Conservation (phyloP, 2,888 invertebrate species). For the Ariolimax columbianus region DNA sequence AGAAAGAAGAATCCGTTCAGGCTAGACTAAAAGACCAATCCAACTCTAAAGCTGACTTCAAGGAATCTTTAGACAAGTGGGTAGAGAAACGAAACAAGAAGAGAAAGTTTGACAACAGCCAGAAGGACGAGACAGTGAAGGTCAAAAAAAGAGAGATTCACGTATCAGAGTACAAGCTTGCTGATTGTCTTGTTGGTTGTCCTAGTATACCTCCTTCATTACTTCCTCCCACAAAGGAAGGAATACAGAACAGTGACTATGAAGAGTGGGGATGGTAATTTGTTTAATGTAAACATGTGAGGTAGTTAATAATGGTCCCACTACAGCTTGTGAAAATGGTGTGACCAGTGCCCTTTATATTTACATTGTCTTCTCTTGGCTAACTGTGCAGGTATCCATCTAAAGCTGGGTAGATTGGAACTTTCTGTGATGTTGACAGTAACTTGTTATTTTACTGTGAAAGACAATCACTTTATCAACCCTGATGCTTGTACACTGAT, state of each 20-base stretch:
- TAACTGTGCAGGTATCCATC: too few species aligned
- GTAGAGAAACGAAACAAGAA: constrained; percentile 57
- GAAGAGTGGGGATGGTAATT: constrained; percentile 59
- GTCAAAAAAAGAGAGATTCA: not conserved
- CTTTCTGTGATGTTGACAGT: too few species aligned
- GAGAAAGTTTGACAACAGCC: constrained; percentile 36
- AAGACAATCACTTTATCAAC: too few species aligned
- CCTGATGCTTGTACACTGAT: too few species aligned
- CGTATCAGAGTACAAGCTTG: constrained; percentile 57
- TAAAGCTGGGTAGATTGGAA: too few species aligned
- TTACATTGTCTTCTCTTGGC: too few species aligned
- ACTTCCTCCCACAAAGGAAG: constrained; percentile 59
- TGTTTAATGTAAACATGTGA: not conserved
- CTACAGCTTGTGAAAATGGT: too few species aligned
- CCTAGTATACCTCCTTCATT: constrained; percentile 60
- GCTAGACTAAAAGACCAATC: constrained; percentile 44
- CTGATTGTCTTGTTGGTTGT: constrained; percentile 52
- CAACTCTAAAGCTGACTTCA: not conserved
- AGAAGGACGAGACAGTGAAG: not conserved
- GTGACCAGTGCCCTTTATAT: too few species aligned
- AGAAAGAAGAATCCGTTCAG: constrained; percentile 24
- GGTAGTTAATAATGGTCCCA: too few species aligned
- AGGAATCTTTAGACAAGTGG: constrained; percentile 59
- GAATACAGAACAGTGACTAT: constrained; percentile 52
- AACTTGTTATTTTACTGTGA: too few species aligned